These are phyloP conservation scores for Arctocebus calabarensis DNA, from an alignment of 2,797 vertebrate species.

Conservation along the genomic window DNA sequence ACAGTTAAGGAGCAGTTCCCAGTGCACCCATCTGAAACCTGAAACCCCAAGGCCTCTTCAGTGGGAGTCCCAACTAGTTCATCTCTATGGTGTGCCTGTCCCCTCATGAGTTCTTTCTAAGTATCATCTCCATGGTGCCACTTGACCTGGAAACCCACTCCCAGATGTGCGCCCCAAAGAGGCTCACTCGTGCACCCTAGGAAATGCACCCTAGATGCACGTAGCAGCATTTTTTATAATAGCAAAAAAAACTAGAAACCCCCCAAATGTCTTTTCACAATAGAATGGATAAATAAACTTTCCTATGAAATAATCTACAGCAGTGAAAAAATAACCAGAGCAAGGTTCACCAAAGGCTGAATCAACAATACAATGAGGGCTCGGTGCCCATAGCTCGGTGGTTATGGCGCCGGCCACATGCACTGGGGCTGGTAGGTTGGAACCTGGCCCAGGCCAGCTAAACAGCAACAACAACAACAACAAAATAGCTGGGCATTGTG, in stretches of 20 bases:
- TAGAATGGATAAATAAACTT: not conserved
- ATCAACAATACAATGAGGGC: not conserved
- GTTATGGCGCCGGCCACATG: no score
- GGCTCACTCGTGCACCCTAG: not conserved
- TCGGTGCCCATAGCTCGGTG: no score
- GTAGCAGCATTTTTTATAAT: not conserved
- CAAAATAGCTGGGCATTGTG: no score
- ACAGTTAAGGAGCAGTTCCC: not conserved
- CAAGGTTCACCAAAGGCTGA: not conserved
- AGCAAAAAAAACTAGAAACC: not conserved
- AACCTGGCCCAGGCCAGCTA: no score
- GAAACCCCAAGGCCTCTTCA: not conserved
- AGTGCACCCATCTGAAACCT: not conserved
- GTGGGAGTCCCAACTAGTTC: rapidly evolving
- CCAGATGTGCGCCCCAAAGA: not conserved
- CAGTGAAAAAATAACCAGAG: not conserved
- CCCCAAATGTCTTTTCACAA: not conserved
- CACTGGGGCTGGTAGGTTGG: no score
- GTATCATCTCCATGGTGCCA: rapidly evolving
- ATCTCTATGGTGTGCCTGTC: not conserved
- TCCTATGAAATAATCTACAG: not conserved
- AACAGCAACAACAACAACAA: no score
- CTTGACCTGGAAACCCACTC: not conserved
- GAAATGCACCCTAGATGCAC: not conserved
- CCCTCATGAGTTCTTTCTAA: not conserved